Evolutionary conservation across 2,797 vertebrate genomes (phyloP), one percentile per base, ranked within the genome.

Genomic region (Mus minutoides): DNA sequence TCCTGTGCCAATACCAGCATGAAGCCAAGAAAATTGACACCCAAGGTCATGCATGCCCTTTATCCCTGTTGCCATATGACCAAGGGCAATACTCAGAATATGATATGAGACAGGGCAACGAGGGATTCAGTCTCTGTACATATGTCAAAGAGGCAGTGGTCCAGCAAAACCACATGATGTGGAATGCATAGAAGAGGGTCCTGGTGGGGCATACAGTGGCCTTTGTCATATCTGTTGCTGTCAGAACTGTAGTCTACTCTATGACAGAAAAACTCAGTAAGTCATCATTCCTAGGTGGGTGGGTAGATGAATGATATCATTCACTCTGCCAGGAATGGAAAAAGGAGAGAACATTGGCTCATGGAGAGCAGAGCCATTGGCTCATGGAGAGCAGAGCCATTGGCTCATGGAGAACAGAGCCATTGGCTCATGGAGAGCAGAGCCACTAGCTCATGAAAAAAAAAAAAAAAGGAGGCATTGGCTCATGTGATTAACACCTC

Each of bases 11-110:
- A 29, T 26, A n/a, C 12, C 31, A 56, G 40, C 24, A 29, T 0
- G 6, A 67, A 92, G 49, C 77, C 17, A 24, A n/a, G 40, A 89
- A 60, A 54, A 24, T 3, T 9, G 46, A 43, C n/a, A 73, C 54
- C 26, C 24, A 54, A 22, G n/a, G 84, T 22, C 14, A 3, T 0
- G 3, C 14, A 3, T 0, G 3, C 17, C 49, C 73, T 85, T 10
- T 52, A 34, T 10, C 10, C 52, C n/a, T 26, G 0, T 9, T 75
- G 9, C 43, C 43, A 46, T 46, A 46, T 46, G 43, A 46, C 90
- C 62, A 13, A 17, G 5, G 40, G 24, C 56, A 83, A 62, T 22
- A 62, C 34, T 54, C 2, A 14, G 56, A 60, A 54, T 34, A n/a
- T n/a, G 78, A 52, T 67, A 24, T 8, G 14, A 85, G 87, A 60